Evolutionary conservation across 2,797 vertebrate genomes (phyloP), one percentile per base, ranked within the genome.

Genomic region (Prunella strophiata): DNA sequence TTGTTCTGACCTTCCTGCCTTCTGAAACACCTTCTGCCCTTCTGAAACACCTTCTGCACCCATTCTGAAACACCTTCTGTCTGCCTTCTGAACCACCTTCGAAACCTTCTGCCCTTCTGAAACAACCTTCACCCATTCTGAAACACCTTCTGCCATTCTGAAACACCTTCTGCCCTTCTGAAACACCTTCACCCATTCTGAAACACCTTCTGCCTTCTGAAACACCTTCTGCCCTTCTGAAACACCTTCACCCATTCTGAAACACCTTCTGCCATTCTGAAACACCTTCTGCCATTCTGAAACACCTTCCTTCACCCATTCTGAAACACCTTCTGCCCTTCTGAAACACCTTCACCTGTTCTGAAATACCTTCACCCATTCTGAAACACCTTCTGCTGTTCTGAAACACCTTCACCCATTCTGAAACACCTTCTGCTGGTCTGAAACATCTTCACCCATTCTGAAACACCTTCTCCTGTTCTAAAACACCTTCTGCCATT

Each of bases 121-220:
- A 63, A 63, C 10, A 12, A 7, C 6, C n/a, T 63, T 29, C 20
- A 4, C 0, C 22, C 4, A 0, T 17, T n/a, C 51, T 71, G 30
- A 71, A 73, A 58, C 17, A 6, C 5, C 3, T 22, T 16, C 8
- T 2, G 0, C 10, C 1, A 0, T 5, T 13, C 48, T 47, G 18
- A 38, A 47, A n/a, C 8, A 3, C 4, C 6, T 38, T 52, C 40
- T 9, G 0, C 27, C 2, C 1, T 7, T 16, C 66, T 59, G 38
- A 36, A 81, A 30, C 11, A 1, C 8, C 25, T 52, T 36, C 43
- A 1, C 0, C 12, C 5, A 3, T 11, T n/a, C 38, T 52, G 38
- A 61, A 81, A 30, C 17, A 1, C 5, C 7, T 52, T 32, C 43
- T 14, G 0, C 16, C 1, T 9, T 23, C 50, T 40, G 20, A 65